phyloP scores from a whole-genome alignment of 1,140 invertebrate genomes.

The Atta colombica region DNA sequence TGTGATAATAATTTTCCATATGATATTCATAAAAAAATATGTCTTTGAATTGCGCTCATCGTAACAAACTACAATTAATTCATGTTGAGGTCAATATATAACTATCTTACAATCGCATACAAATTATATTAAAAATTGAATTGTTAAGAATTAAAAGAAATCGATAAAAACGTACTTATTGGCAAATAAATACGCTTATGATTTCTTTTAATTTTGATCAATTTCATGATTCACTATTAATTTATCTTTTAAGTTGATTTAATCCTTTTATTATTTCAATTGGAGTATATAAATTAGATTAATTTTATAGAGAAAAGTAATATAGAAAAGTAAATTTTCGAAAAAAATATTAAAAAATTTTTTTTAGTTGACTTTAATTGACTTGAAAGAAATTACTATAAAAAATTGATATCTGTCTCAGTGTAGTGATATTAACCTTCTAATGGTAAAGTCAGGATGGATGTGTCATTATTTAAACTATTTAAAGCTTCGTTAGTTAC shows the following conservation, averaged over 20 bases:
- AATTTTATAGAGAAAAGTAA: background rate
- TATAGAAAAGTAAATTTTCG: background rate
- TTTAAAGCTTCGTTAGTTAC: background rate
- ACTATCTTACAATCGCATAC: conserved; percentile 11
- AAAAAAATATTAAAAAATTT: no score
- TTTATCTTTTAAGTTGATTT: conserved; percentile 1
- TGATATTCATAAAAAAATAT: conserved; percentile 30
- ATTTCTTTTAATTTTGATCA: conserved; percentile 3
- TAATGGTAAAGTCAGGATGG: no score
- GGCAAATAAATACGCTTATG: background rate
- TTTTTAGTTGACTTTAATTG: no score
- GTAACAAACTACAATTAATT: background rate
- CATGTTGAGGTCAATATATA: conserved; percentile 7
- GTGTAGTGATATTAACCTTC: no score
- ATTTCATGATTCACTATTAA: conserved; percentile 7
- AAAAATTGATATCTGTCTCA: no score
- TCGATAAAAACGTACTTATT: background rate
- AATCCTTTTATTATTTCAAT: conserved; percentile 13
- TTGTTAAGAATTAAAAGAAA: background rate
- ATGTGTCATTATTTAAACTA: no score
- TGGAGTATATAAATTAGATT: background rate
- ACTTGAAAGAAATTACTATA: no score
- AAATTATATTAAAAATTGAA: conserved; percentile 10
- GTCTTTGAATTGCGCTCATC: conserved; percentile 16
- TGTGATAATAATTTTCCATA: background rate